Percentiles rank a stretch among this genome's conserved stretches.
Evolutionary conservation across 2,113 vertebrate genomes (phyloP).

Genomic region (Phalacrocorax brasilianus): DNA sequence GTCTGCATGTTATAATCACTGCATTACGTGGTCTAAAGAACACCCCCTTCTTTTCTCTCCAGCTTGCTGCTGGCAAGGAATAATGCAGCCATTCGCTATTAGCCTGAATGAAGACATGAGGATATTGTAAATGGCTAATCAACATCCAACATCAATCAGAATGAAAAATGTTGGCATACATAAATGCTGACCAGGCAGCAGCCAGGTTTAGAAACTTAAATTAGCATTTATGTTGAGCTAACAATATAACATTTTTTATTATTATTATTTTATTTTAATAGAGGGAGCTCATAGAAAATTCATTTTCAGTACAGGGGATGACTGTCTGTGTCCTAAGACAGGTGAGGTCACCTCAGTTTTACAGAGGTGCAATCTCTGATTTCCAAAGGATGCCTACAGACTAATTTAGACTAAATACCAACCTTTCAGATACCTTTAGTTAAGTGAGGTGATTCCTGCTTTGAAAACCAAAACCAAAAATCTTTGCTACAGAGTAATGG

Average conservation of each 20-base stretch:
- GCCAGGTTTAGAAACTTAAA: not conserved
- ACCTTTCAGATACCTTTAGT: not conserved
- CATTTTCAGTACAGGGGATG: not conserved
- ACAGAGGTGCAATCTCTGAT: not conserved
- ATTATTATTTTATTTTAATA: not conserved
- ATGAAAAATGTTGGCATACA: not conserved
- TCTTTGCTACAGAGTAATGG: not conserved
- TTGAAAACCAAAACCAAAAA: not conserved
- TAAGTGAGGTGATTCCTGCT: not conserved
- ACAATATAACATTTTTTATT: not conserved
- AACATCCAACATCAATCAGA: not conserved
- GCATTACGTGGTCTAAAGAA: not conserved
- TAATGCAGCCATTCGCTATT: not conserved
- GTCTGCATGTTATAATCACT: not conserved
- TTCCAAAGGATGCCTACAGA: not conserved
- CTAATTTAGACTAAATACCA: not conserved
- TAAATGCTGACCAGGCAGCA: not conserved
- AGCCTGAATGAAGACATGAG: not conserved
- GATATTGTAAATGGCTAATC: constrained; percentile 3
- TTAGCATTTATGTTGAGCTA: not conserved
- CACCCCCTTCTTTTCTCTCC: not conserved
- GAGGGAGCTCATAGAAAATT: not conserved
- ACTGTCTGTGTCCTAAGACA: not conserved
- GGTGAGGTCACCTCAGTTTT: not conserved
- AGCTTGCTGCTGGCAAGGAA: not conserved